Percentiles rank a stretch among this genome's conserved stretches.
phyloP scores from a whole-genome alignment of 2,888 invertebrate genomes.

The Conistra vaccinii region DNA sequence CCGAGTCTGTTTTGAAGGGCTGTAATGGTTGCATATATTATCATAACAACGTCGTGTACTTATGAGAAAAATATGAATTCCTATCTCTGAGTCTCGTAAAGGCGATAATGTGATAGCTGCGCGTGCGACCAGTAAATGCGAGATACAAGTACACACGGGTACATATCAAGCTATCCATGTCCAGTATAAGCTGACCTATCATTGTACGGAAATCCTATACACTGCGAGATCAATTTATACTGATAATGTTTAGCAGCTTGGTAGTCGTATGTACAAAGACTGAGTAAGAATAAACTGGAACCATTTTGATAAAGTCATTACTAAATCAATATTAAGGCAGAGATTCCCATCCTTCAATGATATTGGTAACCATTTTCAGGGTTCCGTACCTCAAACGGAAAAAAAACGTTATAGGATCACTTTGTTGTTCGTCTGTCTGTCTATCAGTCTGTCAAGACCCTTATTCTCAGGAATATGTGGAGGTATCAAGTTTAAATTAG shows the following conservation, averaged over 20 bases:
- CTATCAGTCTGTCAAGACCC: no score
- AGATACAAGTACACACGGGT: neutral
- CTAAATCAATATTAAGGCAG: neutral
- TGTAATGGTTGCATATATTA: slow-evolving; percentile 53
- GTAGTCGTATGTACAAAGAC: no score
- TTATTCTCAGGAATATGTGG: no score
- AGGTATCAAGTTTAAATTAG: no score
- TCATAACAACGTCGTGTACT: slow-evolving; percentile 35
- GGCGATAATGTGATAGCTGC: neutral
- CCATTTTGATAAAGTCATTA: neutral
- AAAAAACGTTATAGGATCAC: no score
- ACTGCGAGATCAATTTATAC: no score
- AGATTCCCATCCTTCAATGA: neutral
- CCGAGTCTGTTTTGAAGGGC: slow-evolving; percentile 57
- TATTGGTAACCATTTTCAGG: neutral
- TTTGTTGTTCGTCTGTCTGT: no score
- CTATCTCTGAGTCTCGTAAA: neutral
- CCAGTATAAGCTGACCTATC: no score
- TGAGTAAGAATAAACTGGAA: neutral
- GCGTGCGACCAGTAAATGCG: neutral
- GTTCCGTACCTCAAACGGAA: no score
- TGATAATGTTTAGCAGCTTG: no score
- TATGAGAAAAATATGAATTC: slow-evolving; percentile 31
- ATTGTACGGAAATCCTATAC: no score
- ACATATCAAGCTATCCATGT: no score